Conservation (phyloP, 2,113 vertebrate species). For the Gopherus flavomarginatus region DNA sequence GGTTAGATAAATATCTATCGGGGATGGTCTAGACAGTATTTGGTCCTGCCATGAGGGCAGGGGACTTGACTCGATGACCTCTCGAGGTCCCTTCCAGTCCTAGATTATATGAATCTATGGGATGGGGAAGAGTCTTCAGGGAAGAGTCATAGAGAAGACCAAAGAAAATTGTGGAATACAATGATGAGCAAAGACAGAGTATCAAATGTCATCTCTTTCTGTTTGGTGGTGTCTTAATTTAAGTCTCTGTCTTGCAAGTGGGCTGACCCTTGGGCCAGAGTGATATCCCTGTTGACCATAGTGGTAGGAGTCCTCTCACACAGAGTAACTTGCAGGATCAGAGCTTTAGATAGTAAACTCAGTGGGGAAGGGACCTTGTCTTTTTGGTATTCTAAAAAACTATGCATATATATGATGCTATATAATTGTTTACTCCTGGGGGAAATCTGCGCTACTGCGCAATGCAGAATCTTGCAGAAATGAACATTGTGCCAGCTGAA, state of each 20-base stretch:
- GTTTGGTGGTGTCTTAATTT: background rate
- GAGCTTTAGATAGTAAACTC: background rate
- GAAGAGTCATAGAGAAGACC: background rate
- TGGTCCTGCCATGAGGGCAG: too few species aligned
- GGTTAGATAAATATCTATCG: too few species aligned
- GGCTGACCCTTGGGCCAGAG: background rate
- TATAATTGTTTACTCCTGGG: background rate
- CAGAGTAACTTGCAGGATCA: background rate
- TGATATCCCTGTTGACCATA: background rate
- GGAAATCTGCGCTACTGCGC: too few species aligned
- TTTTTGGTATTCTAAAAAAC: background rate
- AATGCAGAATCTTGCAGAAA: too few species aligned
- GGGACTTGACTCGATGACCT: too few species aligned
- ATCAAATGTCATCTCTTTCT: background rate
- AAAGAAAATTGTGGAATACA: background rate
- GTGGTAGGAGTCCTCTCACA: background rate
- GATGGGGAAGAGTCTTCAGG: background rate
- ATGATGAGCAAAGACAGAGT: background rate
- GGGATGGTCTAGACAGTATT: too few species aligned
- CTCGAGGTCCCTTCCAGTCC: too few species aligned
- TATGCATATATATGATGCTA: rapidly evolving
- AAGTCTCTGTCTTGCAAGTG: background rate
- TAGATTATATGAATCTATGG: background rate
- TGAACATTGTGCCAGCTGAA: too few species aligned
- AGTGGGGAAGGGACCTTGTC: background rate